phyloP scores from a whole-genome alignment of 2,113 vertebrate genomes.

The Lasiurus cinereus region DNA sequence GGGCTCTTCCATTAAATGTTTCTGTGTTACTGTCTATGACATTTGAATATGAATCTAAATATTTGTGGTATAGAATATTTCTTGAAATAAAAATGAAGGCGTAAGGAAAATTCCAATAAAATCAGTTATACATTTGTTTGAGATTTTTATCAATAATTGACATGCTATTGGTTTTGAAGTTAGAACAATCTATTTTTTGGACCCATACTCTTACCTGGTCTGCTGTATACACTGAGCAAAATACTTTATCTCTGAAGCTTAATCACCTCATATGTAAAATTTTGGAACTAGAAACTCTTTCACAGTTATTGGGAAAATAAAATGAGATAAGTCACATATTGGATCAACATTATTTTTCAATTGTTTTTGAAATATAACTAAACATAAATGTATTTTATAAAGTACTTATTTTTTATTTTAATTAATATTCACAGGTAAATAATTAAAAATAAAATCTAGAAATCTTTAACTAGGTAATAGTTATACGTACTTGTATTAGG shows the following conservation, averaged over 20 bases:
- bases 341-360: background rate
- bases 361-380: background rate
- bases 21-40: background rate
- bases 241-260: background rate
- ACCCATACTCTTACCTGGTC: background rate
- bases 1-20: background rate
- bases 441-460: constrained; percentile 9
- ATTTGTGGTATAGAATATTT: background rate
- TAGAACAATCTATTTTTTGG: background rate
- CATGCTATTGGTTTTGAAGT: background rate
- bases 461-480: background rate
- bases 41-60: background rate
- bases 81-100: background rate
- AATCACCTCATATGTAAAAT: background rate
- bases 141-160: background rate
- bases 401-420: background rate
- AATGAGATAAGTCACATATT: background rate
- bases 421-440: background rate
- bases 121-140: background rate
- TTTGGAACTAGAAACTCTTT: background rate
- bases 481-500: background rate
- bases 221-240: background rate
- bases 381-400: background rate
- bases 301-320: background rate
- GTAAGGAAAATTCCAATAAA: background rate